Percentiles rank a stretch among this genome's conserved stretches.
Conservation (phyloP, 2,888 invertebrate species). For the Polia nebulosa region DNA sequence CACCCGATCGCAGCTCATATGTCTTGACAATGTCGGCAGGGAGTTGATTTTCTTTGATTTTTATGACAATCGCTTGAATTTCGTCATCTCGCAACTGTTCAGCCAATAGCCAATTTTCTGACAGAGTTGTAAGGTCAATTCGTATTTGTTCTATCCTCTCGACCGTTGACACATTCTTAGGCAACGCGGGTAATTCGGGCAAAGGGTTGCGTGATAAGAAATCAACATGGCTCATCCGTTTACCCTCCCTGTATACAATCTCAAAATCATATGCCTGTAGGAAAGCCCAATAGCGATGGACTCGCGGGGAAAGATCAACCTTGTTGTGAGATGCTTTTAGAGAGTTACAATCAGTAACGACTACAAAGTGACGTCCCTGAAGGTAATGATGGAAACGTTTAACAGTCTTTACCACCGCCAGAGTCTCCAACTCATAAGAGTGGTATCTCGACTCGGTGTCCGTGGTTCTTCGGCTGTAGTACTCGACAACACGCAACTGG, state of each 20-base stretch:
- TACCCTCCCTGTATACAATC: not conserved
- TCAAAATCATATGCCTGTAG: constrained; percentile 18
- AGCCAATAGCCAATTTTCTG: constrained; percentile 32
- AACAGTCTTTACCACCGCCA: constrained; percentile 7
- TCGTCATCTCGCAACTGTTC: constrained; percentile 47
- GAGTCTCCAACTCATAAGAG: constrained; percentile 29
- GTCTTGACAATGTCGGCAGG: constrained; percentile 1
- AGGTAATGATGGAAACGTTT: constrained; percentile 6
- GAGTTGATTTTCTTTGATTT: not conserved
- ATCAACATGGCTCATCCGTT: constrained; percentile 4
- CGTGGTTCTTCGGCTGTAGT: constrained; percentile 4
- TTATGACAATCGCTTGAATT: not conserved
- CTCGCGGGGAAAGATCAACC: constrained; percentile 9
- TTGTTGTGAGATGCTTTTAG: constrained; percentile 5
- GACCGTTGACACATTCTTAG: too few species aligned
- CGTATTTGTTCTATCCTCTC: constrained; percentile 3
- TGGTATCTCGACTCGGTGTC: not conserved
- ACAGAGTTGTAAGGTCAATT: constrained; percentile 2
- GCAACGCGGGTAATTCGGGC: not conserved
- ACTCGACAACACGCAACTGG: not conserved
- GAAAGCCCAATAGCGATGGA: constrained; percentile 17
- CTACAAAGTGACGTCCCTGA: not conserved
- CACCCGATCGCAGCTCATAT: constrained; percentile 19
- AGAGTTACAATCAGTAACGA: constrained; percentile 24
- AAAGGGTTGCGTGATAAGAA: constrained; percentile 21